phyloP scores from a whole-genome alignment of 1,140 invertebrate species.

The Trichogramma pretiosum region DNA sequence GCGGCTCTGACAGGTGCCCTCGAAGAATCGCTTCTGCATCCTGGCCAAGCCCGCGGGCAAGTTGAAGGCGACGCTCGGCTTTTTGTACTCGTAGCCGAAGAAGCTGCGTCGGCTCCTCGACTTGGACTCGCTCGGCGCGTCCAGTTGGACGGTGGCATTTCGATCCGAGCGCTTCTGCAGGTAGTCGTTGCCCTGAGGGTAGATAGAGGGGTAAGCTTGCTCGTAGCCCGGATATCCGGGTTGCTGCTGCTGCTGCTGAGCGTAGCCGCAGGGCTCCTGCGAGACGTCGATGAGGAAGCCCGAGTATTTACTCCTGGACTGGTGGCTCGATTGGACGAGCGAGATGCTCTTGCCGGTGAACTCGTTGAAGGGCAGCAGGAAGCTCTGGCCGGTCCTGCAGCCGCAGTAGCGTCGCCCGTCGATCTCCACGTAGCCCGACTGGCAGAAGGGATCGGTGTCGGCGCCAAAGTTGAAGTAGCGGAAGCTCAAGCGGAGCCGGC shows the following conservation, averaged over 20 bases:
- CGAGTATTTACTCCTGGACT: conserved; percentile 28
- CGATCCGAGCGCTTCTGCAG: not conserved
- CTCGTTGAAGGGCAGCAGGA: conserved; percentile 26
- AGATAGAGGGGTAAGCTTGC: not conserved
- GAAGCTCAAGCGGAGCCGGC: conserved; percentile 46
- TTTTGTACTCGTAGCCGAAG: conserved; percentile 28
- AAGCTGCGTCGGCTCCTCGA: conserved; percentile 22
- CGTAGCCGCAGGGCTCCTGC: conserved; percentile 44
- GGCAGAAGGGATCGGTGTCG: conserved; percentile 34
- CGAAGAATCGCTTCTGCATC: not conserved
- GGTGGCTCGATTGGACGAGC: conserved; percentile 25
- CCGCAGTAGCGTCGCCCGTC: conserved; percentile 50
- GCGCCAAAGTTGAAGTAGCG: conserved; percentile 49
- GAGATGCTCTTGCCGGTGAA: conserved; percentile 18
- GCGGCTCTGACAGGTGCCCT: conserved; percentile 24
- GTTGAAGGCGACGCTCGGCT: conserved; percentile 19
- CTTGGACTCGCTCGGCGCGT: not conserved
- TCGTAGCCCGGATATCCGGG: not conserved
- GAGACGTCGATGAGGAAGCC: conserved; percentile 49
- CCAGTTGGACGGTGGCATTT: no score
- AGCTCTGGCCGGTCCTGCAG: conserved; percentile 44
- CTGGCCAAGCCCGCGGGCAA: not conserved
- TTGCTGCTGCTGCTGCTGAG: no score
- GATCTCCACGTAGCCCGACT: conserved; percentile 45
- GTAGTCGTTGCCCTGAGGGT: no score